A percentile compares a stretch with the other conserved stretches of the same genome.
Conservation (phyloP, 2,888 invertebrate genomes). For the Dasypogon diadema region DNA sequence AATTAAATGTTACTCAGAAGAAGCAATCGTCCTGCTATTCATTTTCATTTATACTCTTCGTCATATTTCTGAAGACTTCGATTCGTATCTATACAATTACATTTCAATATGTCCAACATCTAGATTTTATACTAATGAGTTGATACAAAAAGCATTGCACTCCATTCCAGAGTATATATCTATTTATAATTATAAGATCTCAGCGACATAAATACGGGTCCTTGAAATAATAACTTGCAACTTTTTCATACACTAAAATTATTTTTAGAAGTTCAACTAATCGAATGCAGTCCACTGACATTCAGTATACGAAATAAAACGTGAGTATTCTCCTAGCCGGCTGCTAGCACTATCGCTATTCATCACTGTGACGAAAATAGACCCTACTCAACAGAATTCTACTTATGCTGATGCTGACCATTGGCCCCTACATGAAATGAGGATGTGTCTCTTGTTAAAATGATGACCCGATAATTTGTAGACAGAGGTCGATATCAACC, state of each 20-base stretch:
- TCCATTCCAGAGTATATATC: no score
- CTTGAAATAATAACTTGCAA: no score
- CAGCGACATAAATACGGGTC: no score
- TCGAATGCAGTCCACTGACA: neutral
- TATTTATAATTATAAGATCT: no score
- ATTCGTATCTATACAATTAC: no score
- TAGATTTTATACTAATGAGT: no score
- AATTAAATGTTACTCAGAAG: no score
- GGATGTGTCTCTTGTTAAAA: slow-evolving; percentile 29
- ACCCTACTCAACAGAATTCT: slow-evolving; percentile 9
- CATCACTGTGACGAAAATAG: slow-evolving; percentile 29
- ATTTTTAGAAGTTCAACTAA: slow-evolving; percentile 25
- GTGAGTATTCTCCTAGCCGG: slow-evolving; percentile 6
- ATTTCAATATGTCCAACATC: no score
- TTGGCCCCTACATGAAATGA: slow-evolving; percentile 27
- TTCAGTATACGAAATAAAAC: slow-evolving; percentile 5
- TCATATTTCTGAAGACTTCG: no score
- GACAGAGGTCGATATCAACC: neutral
- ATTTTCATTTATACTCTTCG: no score
- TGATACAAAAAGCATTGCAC: no score
- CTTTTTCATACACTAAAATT: neutral
- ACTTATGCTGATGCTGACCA: slow-evolving; percentile 37
- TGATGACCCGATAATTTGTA: slow-evolving; percentile 4
- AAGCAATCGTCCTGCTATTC: no score
- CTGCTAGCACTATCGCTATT: slow-evolving; percentile 6